Evolutionary conservation across 2,888 invertebrate species (phyloP), one percentile per base, ranked within the genome.

Genomic region (Meiosimyza decipiens): DNA sequence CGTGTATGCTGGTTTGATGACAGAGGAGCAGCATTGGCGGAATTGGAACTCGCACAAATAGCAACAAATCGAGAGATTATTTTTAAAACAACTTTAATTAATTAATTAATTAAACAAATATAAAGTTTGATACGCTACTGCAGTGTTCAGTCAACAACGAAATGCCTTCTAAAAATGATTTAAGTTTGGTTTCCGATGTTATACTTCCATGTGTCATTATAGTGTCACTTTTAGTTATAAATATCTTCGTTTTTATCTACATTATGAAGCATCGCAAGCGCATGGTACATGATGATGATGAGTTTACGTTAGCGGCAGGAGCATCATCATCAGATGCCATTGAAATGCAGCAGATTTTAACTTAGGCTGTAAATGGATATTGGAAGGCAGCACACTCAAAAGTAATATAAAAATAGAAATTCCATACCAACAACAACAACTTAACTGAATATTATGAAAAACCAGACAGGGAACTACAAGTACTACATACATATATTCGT

Each of bases 261-360:
- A 84, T 85, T 33, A 76, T 82, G 73, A 75, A 73, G 57, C 80
- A 80, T 73, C 82, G 84, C 0, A 80, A 78, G 16, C 76, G 77
- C 16, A 49, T 81, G 40, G 70, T 65, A 16, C 63, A 75, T 57
- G 77, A 75, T 22, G 59, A 62, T 49, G 60, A 71, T 18, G 73
- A 74, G 28, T 75, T 72, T 60, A 71, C 55, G 15, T 57, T 74
- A 70, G 57, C 71, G 50, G 50, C 72, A 51, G 18, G 69, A 28
- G 68, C 22, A 55, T 40, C 71, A 65, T 64, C n/a, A 71, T 68
- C 72, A 62, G 77, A 78, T 71, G 73, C 77, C 69, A 84, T 84
- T 47, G 82, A 84, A 77, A 77, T 83, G 81, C 78, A 82, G 71
- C 76, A 76, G 59, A 40, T 40, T 40, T 40, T 40, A 40, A 6